These are phyloP conservation scores for Megaptera novaeangliae DNA, from an alignment of 2,113 vertebrate species.

Conservation along the genomic window DNA sequence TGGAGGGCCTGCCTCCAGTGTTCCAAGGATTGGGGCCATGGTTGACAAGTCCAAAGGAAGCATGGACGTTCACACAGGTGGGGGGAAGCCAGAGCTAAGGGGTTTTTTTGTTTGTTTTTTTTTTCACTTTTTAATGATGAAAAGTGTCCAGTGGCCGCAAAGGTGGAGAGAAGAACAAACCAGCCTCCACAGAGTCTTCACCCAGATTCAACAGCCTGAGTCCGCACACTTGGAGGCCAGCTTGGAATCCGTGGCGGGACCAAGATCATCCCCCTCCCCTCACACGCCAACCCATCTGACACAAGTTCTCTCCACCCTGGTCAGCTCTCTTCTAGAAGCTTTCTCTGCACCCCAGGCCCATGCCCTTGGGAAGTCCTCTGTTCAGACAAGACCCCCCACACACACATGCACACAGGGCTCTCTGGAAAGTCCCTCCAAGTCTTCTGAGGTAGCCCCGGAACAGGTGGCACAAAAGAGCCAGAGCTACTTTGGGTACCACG, in stretches of 20 bases:
- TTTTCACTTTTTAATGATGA: neutral
- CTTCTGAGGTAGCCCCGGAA: neutral
- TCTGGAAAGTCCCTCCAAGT: constrained; percentile 4
- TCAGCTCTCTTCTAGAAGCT: neutral
- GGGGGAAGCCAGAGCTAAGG: neutral
- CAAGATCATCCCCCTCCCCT: accelerated
- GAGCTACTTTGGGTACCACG: constrained; percentile 13
- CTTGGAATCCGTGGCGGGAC: accelerated
- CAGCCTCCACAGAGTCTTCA: accelerated
- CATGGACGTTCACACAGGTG: accelerated
- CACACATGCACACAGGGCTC: neutral
- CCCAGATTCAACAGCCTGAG: accelerated
- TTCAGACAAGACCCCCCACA: neutral
- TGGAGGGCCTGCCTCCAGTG: accelerated
- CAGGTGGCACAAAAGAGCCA: neutral
- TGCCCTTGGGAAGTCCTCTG: constrained; percentile 23
- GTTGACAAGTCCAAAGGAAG: accelerated
- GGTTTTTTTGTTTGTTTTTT: neutral
- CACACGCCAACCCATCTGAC: accelerated
- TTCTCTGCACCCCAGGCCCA: neutral
- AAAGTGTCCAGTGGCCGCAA: accelerated
- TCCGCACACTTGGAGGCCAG: accelerated
- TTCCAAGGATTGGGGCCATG: accelerated
- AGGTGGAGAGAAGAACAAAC: accelerated
- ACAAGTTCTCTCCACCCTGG: accelerated